These are phyloP conservation scores for Brenthis ino DNA, from an alignment of 2,888 invertebrate species.

Conservation along the genomic window DNA sequence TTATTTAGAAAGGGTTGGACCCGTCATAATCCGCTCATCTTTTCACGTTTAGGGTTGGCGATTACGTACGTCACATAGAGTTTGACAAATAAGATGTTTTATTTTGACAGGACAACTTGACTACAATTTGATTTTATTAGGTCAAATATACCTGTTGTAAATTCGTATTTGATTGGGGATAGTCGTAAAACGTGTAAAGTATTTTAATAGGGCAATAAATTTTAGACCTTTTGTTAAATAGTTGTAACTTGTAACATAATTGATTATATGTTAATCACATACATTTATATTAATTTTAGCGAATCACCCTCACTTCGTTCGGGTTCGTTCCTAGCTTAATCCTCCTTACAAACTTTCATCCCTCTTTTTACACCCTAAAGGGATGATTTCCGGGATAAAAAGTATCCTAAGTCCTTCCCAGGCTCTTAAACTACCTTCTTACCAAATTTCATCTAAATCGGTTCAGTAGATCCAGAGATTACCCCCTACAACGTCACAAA, in stretches of 20 bases:
- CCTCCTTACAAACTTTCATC: too few relatives aligned
- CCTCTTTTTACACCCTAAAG: too few relatives aligned
- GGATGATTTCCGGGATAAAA: too few relatives aligned
- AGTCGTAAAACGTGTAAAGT: slow-evolving; percentile 39
- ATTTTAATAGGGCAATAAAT: slow-evolving; percentile 37
- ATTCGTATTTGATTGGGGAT: slow-evolving; percentile 38
- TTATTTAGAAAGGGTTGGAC: slow-evolving; percentile 32
- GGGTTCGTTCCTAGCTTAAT: too few relatives aligned
- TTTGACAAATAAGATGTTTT: slow-evolving; percentile 56
- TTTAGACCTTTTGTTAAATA: slow-evolving; percentile 29
- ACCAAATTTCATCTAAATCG: too few relatives aligned
- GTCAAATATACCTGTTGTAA: slow-evolving; percentile 34
- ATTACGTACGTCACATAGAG: slow-evolving; percentile 37
- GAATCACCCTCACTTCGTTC: too few relatives aligned
- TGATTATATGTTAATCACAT: slow-evolving; percentile 3
- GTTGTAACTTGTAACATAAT: slow-evolving; percentile 19
- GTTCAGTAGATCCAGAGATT: too few relatives aligned
- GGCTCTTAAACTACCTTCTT: too few relatives aligned
- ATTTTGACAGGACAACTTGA: slow-evolving; percentile 27
- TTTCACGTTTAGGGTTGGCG: slow-evolving; percentile 59
- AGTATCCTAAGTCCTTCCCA: too few relatives aligned
- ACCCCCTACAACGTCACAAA: too few relatives aligned
- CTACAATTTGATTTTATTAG: slow-evolving; percentile 29
- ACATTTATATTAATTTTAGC: background rate
- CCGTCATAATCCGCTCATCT: slow-evolving; percentile 60